Percentiles rank a stretch among this genome's conserved stretches.
Evolutionary conservation across 2,888 invertebrate species (phyloP).

Genomic region (Choristoneura rosaceana): DNA sequence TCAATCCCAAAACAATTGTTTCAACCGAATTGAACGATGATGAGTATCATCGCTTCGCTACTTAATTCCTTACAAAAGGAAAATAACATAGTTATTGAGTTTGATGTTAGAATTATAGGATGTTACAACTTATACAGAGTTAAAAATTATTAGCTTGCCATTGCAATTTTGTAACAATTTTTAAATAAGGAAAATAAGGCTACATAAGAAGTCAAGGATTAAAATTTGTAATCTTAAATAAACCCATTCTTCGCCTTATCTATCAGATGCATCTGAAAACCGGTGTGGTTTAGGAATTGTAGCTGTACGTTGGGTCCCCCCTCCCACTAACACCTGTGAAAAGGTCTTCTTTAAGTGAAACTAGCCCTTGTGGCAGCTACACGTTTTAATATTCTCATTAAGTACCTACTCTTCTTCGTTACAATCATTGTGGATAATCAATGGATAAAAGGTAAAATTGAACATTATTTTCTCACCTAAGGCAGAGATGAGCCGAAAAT

Average conservation of each 20-base stretch:
- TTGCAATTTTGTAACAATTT: neutral
- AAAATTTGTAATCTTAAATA: neutral
- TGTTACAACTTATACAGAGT: constrained; percentile 8
- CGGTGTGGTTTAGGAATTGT: neutral
- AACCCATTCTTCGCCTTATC: neutral
- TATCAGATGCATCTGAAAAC: neutral
- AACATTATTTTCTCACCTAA: too few species aligned
- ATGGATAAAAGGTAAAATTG: too few species aligned
- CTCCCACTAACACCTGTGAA: neutral
- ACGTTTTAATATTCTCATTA: neutral
- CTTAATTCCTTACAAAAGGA: neutral
- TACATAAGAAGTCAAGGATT: neutral
- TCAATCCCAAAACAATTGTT: too few species aligned
- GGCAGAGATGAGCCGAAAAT: neutral
- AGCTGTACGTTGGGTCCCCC: too few species aligned
- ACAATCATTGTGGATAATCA: too few species aligned
- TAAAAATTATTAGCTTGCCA: neutral
- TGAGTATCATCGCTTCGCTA: too few species aligned
- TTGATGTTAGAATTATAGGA: constrained; percentile 5
- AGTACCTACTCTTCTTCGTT: too few species aligned
- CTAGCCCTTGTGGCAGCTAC: neutral
- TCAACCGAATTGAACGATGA: too few species aligned
- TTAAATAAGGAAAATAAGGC: neutral
- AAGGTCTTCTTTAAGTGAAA: neutral
- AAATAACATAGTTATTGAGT: neutral